Conservation (phyloP, 2,888 invertebrate species). For the Allacma fusca region DNA sequence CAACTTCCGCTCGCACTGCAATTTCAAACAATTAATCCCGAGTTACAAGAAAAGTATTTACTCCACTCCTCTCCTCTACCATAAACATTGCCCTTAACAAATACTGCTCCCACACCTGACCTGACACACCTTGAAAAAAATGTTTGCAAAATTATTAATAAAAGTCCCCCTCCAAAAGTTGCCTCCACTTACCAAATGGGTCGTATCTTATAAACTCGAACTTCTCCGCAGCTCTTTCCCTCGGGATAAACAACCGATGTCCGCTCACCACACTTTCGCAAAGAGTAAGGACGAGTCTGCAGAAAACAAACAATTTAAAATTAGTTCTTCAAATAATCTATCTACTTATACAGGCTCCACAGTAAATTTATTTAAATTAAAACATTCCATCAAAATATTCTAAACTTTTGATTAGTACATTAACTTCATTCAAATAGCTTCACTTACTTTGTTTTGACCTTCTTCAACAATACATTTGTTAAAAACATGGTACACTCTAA, state of each 20-base stretch:
- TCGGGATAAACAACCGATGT: constrained; percentile 72
- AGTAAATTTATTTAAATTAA: too few species aligned
- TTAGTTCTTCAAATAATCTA: too few species aligned
- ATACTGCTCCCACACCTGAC: too few species aligned
- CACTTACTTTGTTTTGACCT: constrained; percentile 80
- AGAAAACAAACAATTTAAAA: constrained; percentile 63
- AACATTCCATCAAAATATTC: too few species aligned
- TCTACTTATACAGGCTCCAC: too few species aligned
- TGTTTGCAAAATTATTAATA: constrained; percentile 65
- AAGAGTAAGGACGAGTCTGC: constrained; percentile 77
- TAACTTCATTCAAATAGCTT: constrained; percentile 5
- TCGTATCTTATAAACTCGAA: constrained; percentile 78
- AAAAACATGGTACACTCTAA: constrained; percentile 73
- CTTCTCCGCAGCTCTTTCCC: constrained; percentile 81
- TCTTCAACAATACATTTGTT: constrained; percentile 75
- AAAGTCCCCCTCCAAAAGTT: too few species aligned
- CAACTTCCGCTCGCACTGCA: constrained; percentile 74
- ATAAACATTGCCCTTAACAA: too few species aligned
- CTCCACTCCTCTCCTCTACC: too few species aligned
- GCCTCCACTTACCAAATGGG: constrained; percentile 83
- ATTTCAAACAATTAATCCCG: too few species aligned
- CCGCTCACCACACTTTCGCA: constrained; percentile 82
- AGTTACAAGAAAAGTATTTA: too few species aligned
- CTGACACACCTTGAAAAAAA: too few species aligned
- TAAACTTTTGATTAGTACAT: too few species aligned